Evolutionary conservation across 2,888 invertebrate species (phyloP).

Genomic region (Erebia aethiops): DNA sequence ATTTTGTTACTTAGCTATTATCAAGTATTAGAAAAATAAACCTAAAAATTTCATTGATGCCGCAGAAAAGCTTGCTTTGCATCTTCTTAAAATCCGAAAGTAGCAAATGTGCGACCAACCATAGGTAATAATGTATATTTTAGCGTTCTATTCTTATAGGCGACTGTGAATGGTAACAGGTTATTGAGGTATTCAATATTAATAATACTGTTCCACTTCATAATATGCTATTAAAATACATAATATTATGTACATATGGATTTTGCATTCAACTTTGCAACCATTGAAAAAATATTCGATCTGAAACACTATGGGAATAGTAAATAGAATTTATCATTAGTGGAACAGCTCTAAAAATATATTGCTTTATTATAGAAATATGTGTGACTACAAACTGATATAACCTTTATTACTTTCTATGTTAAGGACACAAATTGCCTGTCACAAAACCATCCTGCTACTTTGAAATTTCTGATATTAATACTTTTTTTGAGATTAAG

Average conservation of each 20-base stretch:
- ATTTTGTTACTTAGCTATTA: too few relatives aligned
- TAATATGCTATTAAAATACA: slow-evolving; percentile 46
- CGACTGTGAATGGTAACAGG: slow-evolving; percentile 59
- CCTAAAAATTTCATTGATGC: too few relatives aligned
- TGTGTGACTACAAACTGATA: slow-evolving; percentile 32
- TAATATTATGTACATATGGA: slow-evolving; percentile 40
- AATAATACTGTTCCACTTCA: slow-evolving; percentile 62
- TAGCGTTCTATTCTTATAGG: slow-evolving; percentile 7
- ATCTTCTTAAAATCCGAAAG: too few relatives aligned
- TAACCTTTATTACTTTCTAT: slow-evolving; percentile 27
- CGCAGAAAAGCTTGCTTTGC: too few relatives aligned
- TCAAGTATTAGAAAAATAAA: too few relatives aligned
- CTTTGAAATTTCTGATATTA: neutral
- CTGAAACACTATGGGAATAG: slow-evolving; percentile 2
- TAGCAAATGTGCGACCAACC: too few relatives aligned
- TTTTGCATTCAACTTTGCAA: slow-evolving; percentile 24
- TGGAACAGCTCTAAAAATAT: slow-evolving; percentile 52
- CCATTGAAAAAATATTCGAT: slow-evolving; percentile 38
- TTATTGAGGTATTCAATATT: slow-evolving; percentile 59
- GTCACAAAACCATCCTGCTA: slow-evolving; percentile 10
- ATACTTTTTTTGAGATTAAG: neutral
- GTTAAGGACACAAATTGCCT: slow-evolving; percentile 5
- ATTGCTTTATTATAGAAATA: slow-evolving; percentile 43
- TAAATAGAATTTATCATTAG: slow-evolving; percentile 33
- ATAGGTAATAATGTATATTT: slow-evolving; percentile 20